phyloP scores from a whole-genome alignment of 1,140 invertebrate species.

The Helicoverpa zea region DNA sequence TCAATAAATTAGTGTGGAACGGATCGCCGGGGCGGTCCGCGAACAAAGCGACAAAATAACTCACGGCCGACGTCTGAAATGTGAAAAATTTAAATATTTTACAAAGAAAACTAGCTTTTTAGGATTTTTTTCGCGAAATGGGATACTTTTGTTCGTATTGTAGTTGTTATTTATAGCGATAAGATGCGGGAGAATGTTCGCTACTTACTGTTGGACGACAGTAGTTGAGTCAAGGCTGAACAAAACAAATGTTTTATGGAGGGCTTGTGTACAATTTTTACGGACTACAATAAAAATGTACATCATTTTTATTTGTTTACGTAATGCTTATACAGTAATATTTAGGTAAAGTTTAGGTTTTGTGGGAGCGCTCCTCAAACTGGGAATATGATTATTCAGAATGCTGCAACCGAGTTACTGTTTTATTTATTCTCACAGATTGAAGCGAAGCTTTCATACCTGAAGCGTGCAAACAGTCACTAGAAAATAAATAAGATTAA shows the following conservation, averaged over 20 bases:
- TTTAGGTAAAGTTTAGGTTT: too few species aligned
- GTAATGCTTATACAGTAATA: too few species aligned
- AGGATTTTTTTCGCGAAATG: conserved; percentile 23
- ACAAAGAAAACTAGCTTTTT: conserved; percentile 29
- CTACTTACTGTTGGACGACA: neutral
- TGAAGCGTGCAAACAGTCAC: too few species aligned
- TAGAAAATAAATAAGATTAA: too few species aligned
- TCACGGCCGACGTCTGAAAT: conserved; percentile 26
- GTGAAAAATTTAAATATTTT: conserved; percentile 38
- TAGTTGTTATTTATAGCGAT: conserved; percentile 20
- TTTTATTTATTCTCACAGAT: too few species aligned
- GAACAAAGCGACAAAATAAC: conserved; percentile 32
- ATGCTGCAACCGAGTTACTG: too few species aligned
- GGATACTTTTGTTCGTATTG: conserved; percentile 31
- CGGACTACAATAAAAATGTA: neutral
- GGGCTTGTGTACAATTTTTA: neutral
- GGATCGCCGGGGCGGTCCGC: neutral
- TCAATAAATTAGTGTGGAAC: conserved; percentile 33
- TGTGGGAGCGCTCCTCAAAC: too few species aligned
- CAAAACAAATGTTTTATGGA: neutral
- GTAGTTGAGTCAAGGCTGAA: conserved; percentile 12
- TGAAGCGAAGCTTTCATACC: too few species aligned
- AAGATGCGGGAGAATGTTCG: conserved; percentile 10
- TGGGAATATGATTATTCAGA: too few species aligned
- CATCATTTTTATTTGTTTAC: neutral